These are phyloP conservation scores for Eufriesea mexicana DNA, from an alignment of 1,140 invertebrate species.

Conservation along the genomic window DNA sequence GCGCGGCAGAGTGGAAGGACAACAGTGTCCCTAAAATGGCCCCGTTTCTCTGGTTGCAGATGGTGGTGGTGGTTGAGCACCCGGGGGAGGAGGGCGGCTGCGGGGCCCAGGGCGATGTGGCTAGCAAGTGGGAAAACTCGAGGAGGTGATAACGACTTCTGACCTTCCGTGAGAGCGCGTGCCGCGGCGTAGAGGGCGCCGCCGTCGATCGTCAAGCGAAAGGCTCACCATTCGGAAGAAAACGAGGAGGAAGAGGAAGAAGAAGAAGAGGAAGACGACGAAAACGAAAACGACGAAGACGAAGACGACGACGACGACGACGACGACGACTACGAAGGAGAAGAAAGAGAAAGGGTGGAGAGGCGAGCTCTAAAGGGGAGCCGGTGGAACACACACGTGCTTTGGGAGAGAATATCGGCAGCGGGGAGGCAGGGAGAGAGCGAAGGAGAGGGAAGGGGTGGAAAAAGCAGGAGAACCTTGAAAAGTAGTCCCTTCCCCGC, in stretches of 20 bases:
- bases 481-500: slow-evolving; percentile 11
- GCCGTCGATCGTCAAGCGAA: slow-evolving; percentile 60
- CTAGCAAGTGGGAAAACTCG: slow-evolving; percentile 75
- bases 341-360: slow-evolving; percentile 20
- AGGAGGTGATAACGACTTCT: slow-evolving; percentile 81
- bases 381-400: background rate
- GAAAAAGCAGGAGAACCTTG: slow-evolving; percentile 1
- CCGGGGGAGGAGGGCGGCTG: slow-evolving; percentile 63
- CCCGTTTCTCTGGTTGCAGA: slow-evolving; percentile 67
- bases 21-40: background rate
- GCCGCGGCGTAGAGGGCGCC: slow-evolving; percentile 63
- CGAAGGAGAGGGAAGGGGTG: background rate
- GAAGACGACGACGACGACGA: slow-evolving; percentile 41
- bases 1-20: no score
- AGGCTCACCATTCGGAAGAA: slow-evolving; percentile 53
- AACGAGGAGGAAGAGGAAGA: slow-evolving; percentile 53
- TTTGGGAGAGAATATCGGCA: background rate
- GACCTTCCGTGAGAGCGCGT: slow-evolving; percentile 76
- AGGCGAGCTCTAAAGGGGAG: slow-evolving; percentile 12
- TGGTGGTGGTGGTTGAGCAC: slow-evolving; percentile 72
- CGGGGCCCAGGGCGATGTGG: slow-evolving; percentile 74
- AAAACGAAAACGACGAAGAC: slow-evolving; percentile 27
- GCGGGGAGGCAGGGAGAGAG: background rate
- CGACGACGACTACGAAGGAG: slow-evolving; percentile 5
- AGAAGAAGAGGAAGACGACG: slow-evolving; percentile 47